A percentile compares a stretch with the other conserved stretches of the same genome.
Conservation (phyloP, 2,797 vertebrate species). For the Sciurus vulgaris region DNA sequence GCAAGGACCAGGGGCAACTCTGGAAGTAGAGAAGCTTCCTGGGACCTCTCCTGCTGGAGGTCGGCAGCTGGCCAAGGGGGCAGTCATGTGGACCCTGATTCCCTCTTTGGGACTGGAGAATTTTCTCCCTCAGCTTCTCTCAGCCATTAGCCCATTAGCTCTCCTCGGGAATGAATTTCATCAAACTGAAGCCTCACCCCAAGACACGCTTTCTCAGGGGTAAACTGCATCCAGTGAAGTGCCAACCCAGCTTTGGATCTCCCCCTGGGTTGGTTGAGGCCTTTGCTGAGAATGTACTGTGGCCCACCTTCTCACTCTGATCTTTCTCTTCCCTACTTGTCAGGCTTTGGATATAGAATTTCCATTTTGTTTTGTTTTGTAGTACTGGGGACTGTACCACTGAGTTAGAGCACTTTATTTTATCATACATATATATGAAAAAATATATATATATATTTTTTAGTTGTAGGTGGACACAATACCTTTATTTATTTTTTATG, state of each 20-base stretch:
- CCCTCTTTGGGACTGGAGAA: background rate
- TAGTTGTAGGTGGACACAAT: too few species aligned
- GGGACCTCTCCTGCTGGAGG: background rate
- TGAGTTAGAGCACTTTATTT: too few species aligned
- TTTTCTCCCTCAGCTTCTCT: background rate
- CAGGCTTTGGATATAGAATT: too few species aligned
- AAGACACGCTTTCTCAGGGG: background rate
- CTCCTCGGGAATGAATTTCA: background rate
- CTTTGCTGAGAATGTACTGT: background rate
- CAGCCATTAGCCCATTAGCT: background rate
- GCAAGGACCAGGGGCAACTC: background rate
- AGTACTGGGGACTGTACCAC: too few species aligned
- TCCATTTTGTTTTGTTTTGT: background rate
- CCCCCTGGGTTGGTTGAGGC: background rate
- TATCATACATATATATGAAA: too few species aligned
- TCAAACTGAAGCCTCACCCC: background rate
- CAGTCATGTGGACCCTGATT: background rate
- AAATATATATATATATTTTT: too few species aligned
- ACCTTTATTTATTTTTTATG: too few species aligned
- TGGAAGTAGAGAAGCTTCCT: too few species aligned
- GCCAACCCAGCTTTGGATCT: background rate
- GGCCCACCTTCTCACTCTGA: rapidly evolving
- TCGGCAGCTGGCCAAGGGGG: background rate
- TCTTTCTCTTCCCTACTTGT: too few species aligned
- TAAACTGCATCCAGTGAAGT: rapidly evolving